Conservation (phyloP, 2,113 vertebrate genomes). For the Sebastes schlegelii region DNA sequence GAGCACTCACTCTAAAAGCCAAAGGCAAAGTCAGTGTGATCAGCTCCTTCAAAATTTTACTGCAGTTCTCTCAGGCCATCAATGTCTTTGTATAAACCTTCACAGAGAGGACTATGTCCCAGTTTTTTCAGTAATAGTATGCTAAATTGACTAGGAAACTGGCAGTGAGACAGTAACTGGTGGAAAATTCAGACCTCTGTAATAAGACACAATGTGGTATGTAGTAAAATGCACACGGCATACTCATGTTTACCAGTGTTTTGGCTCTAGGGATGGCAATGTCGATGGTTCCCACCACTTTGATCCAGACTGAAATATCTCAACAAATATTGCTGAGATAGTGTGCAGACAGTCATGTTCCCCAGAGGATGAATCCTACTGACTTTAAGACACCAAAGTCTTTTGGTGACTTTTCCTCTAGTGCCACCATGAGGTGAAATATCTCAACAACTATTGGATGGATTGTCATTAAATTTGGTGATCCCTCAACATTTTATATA, state of each 20-base stretch:
- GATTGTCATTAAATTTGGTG: not conserved
- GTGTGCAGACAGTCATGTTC: not conserved
- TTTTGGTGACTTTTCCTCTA: too few relatives aligned
- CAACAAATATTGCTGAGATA: not conserved
- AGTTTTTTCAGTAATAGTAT: not conserved
- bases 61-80: not conserved
- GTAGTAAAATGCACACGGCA: not conserved
- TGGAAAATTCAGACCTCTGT: not conserved
- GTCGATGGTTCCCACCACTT: not conserved
- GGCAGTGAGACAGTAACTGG: not conserved
- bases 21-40: slow-evolving; percentile 14
- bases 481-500: not conserved
- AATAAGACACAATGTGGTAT: not conserved
- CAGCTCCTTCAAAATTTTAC: not conserved
- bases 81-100: not conserved
- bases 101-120: not conserved
- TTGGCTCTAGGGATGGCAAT: not conserved
- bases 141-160: not conserved
- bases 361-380: not conserved
- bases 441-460: not conserved
- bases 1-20: slow-evolving; percentile 14
- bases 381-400: too few relatives aligned
- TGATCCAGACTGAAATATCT: not conserved
- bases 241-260: not conserved
- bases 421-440: not conserved